phyloP scores from a whole-genome alignment of 1,140 invertebrate species.

The Drosophila elegans region DNA sequence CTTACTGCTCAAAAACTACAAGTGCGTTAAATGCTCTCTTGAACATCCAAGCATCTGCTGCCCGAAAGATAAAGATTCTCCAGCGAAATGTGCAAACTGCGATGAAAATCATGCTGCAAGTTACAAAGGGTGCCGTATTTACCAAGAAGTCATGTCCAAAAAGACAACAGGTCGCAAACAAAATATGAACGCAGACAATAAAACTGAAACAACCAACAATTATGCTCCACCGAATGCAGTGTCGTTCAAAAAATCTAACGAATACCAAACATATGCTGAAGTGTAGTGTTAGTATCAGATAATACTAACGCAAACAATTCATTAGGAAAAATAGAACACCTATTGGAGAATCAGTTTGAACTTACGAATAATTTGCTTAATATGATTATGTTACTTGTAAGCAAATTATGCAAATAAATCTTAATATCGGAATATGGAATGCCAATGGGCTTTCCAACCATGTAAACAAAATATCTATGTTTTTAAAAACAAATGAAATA shows the following conservation, averaged over 20 bases:
- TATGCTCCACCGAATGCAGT: no score
- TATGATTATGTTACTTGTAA: neutral
- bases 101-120: conserved; percentile 77
- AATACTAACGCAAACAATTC: neutral
- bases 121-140: conserved; percentile 18
- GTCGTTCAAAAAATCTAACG: no score
- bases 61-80: conserved; percentile 30
- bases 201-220: no score
- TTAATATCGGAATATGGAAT: conserved; percentile 1
- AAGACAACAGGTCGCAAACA: neutral
- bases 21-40: conserved; percentile 81
- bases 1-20: neutral
- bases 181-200: no score
- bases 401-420: conserved; percentile 2
- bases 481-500: no score
- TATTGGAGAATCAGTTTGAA: neutral
- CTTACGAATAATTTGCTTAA: neutral
- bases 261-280: no score
- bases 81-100: conserved; percentile 76
- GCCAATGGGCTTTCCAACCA: conserved; percentile 1
- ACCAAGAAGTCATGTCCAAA: conserved; percentile 30
- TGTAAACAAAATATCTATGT: neutral
- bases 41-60: conserved; percentile 66
- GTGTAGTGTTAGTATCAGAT: no score
- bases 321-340: neutral